These are phyloP conservation scores for Elaphurus davidianus DNA, from an alignment of 2,113 vertebrate genomes.

Conservation along the genomic window DNA sequence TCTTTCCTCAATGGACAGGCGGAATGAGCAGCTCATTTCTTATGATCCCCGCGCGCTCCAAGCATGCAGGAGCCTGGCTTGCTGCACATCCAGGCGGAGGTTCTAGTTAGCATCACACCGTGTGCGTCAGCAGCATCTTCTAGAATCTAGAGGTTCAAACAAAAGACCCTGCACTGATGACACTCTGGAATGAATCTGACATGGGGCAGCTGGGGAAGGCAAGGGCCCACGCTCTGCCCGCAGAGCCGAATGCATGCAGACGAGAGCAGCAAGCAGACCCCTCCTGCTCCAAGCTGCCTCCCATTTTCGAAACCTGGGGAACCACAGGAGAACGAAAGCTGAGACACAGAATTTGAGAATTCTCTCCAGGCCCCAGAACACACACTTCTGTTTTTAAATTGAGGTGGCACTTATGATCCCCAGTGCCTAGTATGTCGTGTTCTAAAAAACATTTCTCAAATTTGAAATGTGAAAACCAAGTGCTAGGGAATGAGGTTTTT, in stretches of 20 bases:
- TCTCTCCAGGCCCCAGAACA: neutral
- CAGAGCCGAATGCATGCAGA: neutral
- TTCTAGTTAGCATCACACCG: neutral
- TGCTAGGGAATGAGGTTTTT: slow-evolving; percentile 40
- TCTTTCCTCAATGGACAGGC: neutral
- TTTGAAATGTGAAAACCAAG: slow-evolving; percentile 44
- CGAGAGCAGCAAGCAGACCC: neutral
- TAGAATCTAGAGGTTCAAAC: neutral
- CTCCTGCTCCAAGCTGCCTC: neutral
- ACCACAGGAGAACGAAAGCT: neutral
- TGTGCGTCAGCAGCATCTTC: neutral
- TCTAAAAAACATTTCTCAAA: slow-evolving; percentile 2
- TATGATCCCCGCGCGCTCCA: neutral
- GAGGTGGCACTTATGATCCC: neutral
- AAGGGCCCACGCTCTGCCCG: neutral
- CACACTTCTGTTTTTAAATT: neutral
- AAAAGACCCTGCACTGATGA: neutral
- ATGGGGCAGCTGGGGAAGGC: neutral
- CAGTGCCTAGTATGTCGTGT: neutral
- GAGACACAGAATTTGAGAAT: neutral
- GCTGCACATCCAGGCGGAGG: neutral
- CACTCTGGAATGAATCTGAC: neutral
- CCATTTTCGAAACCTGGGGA: neutral
- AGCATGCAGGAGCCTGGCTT: neutral
- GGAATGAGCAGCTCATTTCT: neutral